These are phyloP conservation scores for Apostichopus californicus DNA, from an alignment of 35 echinoderm and acorn worm genomes.

Conservation along the genomic window DNA sequence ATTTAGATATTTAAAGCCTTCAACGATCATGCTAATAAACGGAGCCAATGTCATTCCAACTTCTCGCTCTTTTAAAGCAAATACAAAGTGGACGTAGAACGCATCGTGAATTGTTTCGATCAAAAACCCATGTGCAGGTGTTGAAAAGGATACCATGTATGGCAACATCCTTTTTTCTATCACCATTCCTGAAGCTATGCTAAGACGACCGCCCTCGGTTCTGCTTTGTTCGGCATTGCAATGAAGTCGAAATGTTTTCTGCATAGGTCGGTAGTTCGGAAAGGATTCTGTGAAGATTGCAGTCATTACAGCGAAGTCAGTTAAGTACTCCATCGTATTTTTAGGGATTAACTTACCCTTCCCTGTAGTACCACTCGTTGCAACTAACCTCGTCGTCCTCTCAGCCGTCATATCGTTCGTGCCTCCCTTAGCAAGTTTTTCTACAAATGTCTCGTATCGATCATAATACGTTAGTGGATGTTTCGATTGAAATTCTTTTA, in stretches of 20 bases:
- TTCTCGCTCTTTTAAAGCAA: slow-evolving; percentile 66
- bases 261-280: slow-evolving; percentile 29
- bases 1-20: slow-evolving; percentile 46
- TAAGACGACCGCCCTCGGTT: slow-evolving; percentile 16
- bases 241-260: slow-evolving; percentile 39
- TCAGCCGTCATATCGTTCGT: slow-evolving; percentile 59
- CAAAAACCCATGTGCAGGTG: slow-evolving; percentile 42
- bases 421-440: slow-evolving; percentile 64
- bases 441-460: slow-evolving; percentile 60
- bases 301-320: not conserved
- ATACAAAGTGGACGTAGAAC: slow-evolving; percentile 72
- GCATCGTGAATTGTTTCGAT: slow-evolving; percentile 59
- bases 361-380: slow-evolving; percentile 73
- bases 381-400: slow-evolving; percentile 14
- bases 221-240: not conserved
- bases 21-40: slow-evolving; percentile 51
- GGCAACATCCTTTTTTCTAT: not conserved
- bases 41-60: slow-evolving; percentile 4
- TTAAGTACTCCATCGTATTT: not conserved
- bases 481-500: slow-evolving; percentile 54
- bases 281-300: not conserved
- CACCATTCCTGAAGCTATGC: not conserved
- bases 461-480: slow-evolving; percentile 75
- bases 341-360: slow-evolving; percentile 50
- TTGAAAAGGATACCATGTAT: not conserved